These are phyloP conservation scores for Sialia sialis DNA, from an alignment of 2,113 vertebrate genomes.

Conservation along the genomic window DNA sequence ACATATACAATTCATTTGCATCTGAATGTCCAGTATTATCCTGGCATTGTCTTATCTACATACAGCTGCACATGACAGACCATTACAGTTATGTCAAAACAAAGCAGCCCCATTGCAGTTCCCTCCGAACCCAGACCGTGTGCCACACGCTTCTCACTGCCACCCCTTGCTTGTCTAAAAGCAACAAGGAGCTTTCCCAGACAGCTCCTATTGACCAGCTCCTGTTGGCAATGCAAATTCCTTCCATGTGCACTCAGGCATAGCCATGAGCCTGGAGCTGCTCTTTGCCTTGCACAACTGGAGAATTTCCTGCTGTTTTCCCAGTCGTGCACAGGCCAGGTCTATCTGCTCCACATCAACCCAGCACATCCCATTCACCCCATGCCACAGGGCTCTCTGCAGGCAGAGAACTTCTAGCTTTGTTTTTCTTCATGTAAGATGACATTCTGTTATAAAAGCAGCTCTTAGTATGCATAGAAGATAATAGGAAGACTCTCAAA, in stretches of 20 bases:
- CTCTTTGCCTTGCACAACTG: conserved; percentile 57
- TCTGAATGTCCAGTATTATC: conserved; percentile 55
- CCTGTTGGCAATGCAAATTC: conserved; percentile 61
- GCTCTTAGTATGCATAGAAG: neutral
- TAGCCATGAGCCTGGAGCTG: conserved; percentile 37
- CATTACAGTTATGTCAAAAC: conserved; percentile 60
- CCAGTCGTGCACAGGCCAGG: conserved; percentile 40
- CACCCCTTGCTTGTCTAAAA: conserved; percentile 47
- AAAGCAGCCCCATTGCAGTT: conserved; percentile 49
- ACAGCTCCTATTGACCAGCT: conserved; percentile 61
- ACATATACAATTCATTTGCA: conserved; percentile 48
- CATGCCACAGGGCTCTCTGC: conserved; percentile 10
- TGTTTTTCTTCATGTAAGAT: neutral
- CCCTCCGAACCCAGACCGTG: conserved; percentile 28
- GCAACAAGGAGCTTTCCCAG: conserved; percentile 42
- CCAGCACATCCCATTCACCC: conserved; percentile 43
- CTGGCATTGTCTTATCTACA: conserved; percentile 66
- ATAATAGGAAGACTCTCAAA: neutral
- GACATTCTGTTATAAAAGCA: neutral
- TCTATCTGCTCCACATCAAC: conserved; percentile 38
- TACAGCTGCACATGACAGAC: conserved; percentile 65
- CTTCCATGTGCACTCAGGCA: conserved; percentile 61
- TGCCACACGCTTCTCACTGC: conserved; percentile 7
- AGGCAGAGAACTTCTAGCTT: conserved; percentile 2
- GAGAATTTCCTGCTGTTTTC: conserved; percentile 59